These are phyloP conservation scores for Loripinus fragilis DNA, from an alignment of 2,888 invertebrate genomes.

Conservation along the genomic window DNA sequence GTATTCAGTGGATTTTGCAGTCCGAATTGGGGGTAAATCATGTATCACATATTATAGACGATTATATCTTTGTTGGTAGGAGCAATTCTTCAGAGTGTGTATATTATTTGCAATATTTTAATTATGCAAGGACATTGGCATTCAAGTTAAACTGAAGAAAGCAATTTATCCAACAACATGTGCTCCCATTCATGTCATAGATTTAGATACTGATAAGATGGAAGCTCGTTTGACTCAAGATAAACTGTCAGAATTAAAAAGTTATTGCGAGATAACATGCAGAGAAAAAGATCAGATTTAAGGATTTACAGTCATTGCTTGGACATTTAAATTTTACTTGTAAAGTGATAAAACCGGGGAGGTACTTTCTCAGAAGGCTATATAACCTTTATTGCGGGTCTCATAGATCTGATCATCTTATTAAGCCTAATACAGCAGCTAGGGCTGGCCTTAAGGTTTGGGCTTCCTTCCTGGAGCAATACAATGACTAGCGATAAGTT, in stretches of 20 bases:
- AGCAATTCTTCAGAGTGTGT: slow-evolving; percentile 19
- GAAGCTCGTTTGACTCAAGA: slow-evolving; percentile 24
- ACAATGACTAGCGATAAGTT: slow-evolving; percentile 40
- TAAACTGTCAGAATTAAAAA: slow-evolving; percentile 5
- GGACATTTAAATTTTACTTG: slow-evolving; percentile 40
- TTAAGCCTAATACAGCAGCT: slow-evolving; percentile 20
- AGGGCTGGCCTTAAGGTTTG: slow-evolving; percentile 34
- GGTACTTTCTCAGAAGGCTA: slow-evolving; percentile 36
- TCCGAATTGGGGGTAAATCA: slow-evolving; percentile 6
- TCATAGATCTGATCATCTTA: slow-evolving; percentile 21
- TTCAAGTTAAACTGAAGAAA: slow-evolving; percentile 33
- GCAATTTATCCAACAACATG: slow-evolving; percentile 13
- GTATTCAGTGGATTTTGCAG: slow-evolving; percentile 31
- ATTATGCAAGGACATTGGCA: slow-evolving; percentile 3
- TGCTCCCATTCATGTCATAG: slow-evolving; percentile 33
- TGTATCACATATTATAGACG: slow-evolving; percentile 44
- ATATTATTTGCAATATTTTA: slow-evolving; percentile 1
- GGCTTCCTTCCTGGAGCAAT: slow-evolving; percentile 20
- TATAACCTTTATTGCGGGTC: slow-evolving; percentile 33
- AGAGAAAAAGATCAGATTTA: slow-evolving; percentile 18
- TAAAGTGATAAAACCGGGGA: slow-evolving; percentile 36
- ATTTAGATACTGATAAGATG: slow-evolving; percentile 19
- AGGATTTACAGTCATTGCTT: too few relatives aligned
- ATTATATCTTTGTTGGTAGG: slow-evolving; percentile 39
- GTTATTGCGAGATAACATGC: neutral